A percentile compares a stretch with the other conserved stretches of the same genome.
These are phyloP conservation scores for Palythoa heliodiscus DNA, from an alignment of 92 coral and sea anemone species.

Conservation along the genomic window DNA sequence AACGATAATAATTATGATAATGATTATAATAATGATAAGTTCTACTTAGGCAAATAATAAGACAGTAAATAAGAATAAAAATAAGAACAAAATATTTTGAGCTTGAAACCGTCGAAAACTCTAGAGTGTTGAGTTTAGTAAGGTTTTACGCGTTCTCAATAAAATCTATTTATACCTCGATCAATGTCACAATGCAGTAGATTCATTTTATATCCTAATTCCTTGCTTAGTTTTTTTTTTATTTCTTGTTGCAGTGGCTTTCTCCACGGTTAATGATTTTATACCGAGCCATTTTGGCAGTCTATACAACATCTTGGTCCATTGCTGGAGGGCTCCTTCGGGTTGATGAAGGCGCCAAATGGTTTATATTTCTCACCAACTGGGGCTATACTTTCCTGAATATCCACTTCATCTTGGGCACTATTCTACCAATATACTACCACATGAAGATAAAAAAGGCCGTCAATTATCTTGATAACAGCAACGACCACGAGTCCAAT, in stretches of 20 bases:
- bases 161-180: no score
- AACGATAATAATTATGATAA: no score
- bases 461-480: constrained; percentile 20
- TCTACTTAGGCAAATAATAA: no score
- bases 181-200: no score
- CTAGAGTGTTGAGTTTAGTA: no score
- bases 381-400: constrained; percentile 74
- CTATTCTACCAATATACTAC: constrained; percentile 60
- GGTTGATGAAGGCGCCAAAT: constrained; percentile 43
- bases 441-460: constrained; percentile 20
- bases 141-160: no score
- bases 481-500: constrained; percentile 27
- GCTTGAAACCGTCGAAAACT: no score
- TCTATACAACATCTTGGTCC: constrained; percentile 73
- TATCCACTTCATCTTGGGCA: constrained; percentile 68
- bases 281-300: constrained; percentile 60
- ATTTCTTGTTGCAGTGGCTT: constrained; percentile 59
- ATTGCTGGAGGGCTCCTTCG: constrained; percentile 64
- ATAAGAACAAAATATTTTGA: no score
- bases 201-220: neutral
- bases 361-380: constrained; percentile 86
- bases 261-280: constrained; percentile 57
- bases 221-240: neutral
- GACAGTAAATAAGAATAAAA: no score
- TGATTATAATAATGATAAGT: no score